Base-by-base conservation (phyloP, 2,888 invertebrate genomes). In the Zootermopsis nevadensis region DNA sequence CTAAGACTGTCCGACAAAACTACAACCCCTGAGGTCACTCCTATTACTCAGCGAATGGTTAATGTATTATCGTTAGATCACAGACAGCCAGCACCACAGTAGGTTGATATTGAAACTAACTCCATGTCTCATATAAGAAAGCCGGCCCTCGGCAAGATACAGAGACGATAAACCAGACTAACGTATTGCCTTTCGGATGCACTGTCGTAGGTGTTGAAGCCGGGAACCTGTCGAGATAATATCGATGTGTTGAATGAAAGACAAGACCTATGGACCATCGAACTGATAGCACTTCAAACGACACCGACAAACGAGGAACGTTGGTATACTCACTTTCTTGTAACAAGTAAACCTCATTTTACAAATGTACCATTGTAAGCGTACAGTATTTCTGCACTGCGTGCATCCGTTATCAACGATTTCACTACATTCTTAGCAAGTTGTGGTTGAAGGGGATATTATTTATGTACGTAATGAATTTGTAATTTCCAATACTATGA, bases 41-140 rank as follows among this genome's bases (percentile, higher is more conserved):
- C 12, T 22, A 69, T 69, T 33, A 33, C 33, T 69, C 69, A 69
- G 19, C 15, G 69, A 22, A 31, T 10, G 33, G 22, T 33, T 69
- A 31, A 69, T 15, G 33, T 33, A 33, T 69, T 69, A 69, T 33
- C 31, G 69, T 8, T 8, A 31, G 33, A 69, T 69, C 30, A 22
- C 66, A 22, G 27, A 66, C 7, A 66, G 12, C 66, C 69, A 33
- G 33, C 33, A 69, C 22, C 22, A 30, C 69, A 69, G 60, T 27
- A 60, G 60, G 69, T 33, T 69, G 69, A 69, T 69, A 69, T 22
- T 27, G 69, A 33, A 67, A 69, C 66, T 66, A n/a, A 12, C 27
- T 19, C 19, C 48, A 19, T 48, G 48, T 48, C 48, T 48, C 48
- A 12, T 66, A 30, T 2, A 33, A 69, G 22, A 66, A 66, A 66